Base-by-base conservation (phyloP, 2,888 invertebrate genomes). In the Leucophenga montana region DNA sequence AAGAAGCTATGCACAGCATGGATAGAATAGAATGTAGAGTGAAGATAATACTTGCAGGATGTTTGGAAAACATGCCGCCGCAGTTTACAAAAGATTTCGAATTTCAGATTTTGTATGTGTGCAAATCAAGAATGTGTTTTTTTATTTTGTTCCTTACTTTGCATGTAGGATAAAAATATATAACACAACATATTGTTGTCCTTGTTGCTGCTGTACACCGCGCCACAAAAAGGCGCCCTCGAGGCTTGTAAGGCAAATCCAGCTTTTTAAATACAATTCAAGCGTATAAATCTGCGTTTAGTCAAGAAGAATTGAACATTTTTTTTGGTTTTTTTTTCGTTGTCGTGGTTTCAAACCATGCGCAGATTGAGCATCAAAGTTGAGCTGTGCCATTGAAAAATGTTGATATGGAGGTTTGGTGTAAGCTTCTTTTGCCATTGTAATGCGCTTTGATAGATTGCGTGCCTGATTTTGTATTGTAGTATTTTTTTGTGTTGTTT, bases 381-480 rank as follows among this genome's bases (percentile, higher is more conserved):
- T 31, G 33, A 16, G 33, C 13, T 31, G 33, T 59, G 59, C 0
- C n/a, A 31, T 14, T 46, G 46, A 46, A 46, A n/a, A 46, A 46
- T 4, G 6, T n/a, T 2, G 3, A 14, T n/a, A 13, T 46, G 3
- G 46, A 14, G 2, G n/a, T 13, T 4, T 2, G 46, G 46, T n/a
- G n/a, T 46, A 6, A 2, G 46, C 46, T 16, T 56, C 8, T 1
- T 56, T 3, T 20, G 39, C 8, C 44, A 39, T 44, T 61, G 44
- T 62, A 62, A 44, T 39, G 44, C 61, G 61, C 61, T 44, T 62
- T 62, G 61, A 62, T 62, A n/a, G 44, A 62, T 62, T 22, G 61
- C 61, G 44, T 62, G 59, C n/a, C 27, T 62, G 44, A 62, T 18
- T 18, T 71, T 70, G 67, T 74, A 71, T 74, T 66, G 56, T 71